A percentile compares a stretch with the other conserved stretches of the same genome.
These are phyloP conservation scores for Takifugu ocellatus DNA, from an alignment of 2,797 vertebrate species.

Conservation along the genomic window DNA sequence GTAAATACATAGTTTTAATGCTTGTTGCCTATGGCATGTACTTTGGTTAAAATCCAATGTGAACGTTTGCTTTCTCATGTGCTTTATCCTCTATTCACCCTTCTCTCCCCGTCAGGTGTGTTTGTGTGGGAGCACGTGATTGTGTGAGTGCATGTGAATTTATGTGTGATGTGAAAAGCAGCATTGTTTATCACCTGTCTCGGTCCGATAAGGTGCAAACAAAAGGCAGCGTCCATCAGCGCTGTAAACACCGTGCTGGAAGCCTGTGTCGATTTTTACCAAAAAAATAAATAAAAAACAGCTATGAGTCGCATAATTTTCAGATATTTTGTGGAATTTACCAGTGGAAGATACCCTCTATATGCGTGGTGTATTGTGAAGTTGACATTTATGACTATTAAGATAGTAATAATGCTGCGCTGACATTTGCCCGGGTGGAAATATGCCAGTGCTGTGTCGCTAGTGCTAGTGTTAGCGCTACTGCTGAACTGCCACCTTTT, in stretches of 20 bases:
- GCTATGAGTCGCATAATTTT: slow-evolving; percentile 20
- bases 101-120: slow-evolving; percentile 24
- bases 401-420: slow-evolving; percentile 67
- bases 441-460: slow-evolving; percentile 59
- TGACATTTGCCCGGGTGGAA: slow-evolving; percentile 76
- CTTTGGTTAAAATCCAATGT: background rate
- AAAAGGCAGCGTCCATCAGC: slow-evolving; percentile 48
- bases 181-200: slow-evolving; percentile 39
- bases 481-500: slow-evolving; percentile 62
- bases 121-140: slow-evolving; percentile 6
- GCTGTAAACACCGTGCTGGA: slow-evolving; percentile 39
- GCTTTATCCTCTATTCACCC: slow-evolving; percentile 21
- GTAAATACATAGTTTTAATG: too few species aligned
- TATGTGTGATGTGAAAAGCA: slow-evolving; percentile 31
- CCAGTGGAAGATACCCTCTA: slow-evolving; percentile 1
- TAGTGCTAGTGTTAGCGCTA: slow-evolving; percentile 15
- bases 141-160: slow-evolving; percentile 1
- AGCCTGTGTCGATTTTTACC: slow-evolving; percentile 33
- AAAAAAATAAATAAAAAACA: slow-evolving; percentile 58
- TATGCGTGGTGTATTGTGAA: slow-evolving; percentile 47
- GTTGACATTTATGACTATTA: slow-evolving; percentile 59
- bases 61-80: slow-evolving; percentile 4
- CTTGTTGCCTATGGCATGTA: too few species aligned
- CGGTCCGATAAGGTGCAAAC: slow-evolving; percentile 47
- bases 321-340: slow-evolving; percentile 44